These are phyloP conservation scores for Epicauta chinensis DNA, from an alignment of 1,140 invertebrate species.

Conservation along the genomic window DNA sequence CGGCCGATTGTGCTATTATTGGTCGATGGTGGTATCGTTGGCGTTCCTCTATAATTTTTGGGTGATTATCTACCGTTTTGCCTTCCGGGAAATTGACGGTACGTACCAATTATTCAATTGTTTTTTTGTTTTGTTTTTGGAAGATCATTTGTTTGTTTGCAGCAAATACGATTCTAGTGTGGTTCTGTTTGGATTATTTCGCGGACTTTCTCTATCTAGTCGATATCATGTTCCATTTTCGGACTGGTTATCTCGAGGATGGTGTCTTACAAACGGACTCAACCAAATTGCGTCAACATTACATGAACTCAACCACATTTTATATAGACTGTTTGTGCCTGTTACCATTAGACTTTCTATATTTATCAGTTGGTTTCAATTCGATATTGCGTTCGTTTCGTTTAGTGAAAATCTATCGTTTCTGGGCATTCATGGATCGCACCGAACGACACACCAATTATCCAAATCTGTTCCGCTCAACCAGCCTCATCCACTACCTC, in stretches of 20 bases:
- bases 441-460: slow-evolving; percentile 98
- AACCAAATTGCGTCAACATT: slow-evolving; percentile 87
- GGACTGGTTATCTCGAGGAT: slow-evolving; percentile 93
- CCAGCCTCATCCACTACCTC: slow-evolving; percentile 91
- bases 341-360: slow-evolving; percentile 95
- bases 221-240: slow-evolving; percentile 95
- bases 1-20: slow-evolving; percentile 88
- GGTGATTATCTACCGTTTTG: slow-evolving; percentile 98
- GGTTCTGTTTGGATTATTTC: slow-evolving; percentile 96
- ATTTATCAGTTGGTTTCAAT: slow-evolving; percentile 94
- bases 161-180: slow-evolving; percentile 84
- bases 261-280: slow-evolving; percentile 95
- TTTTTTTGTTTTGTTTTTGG: background rate
- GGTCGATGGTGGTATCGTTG: slow-evolving; percentile 95
- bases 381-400: slow-evolving; percentile 95
- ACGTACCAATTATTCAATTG: slow-evolving; percentile 39
- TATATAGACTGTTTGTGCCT: slow-evolving; percentile 98
- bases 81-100: slow-evolving; percentile 89
- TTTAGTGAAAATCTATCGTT: slow-evolving; percentile 88
- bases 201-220: slow-evolving; percentile 94
- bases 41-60: slow-evolving; percentile 99
- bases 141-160: slow-evolving; percentile 31
- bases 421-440: slow-evolving; percentile 97
- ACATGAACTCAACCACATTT: slow-evolving; percentile 98
- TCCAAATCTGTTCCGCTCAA: slow-evolving; percentile 93